A percentile compares a stretch with the other conserved stretches of the same genome.
Conservation (phyloP, 2,888 invertebrate species). For the Coecobrya sp. region DNA sequence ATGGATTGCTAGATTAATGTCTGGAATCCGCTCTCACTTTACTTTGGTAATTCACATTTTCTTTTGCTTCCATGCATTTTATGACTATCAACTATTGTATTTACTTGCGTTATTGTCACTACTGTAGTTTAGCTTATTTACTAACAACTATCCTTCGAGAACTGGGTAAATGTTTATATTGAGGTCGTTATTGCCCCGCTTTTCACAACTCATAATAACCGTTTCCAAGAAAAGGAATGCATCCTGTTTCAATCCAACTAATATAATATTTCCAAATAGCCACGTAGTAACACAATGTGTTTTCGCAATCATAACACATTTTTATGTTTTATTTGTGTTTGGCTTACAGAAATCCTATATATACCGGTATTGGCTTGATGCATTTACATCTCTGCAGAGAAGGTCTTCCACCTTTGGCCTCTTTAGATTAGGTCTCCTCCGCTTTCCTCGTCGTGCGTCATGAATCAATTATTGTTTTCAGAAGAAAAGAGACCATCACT, state of each 20-base stretch:
- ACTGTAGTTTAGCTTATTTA: too few relatives aligned
- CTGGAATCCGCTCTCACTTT: background rate
- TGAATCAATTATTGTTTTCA: slow-evolving; percentile 10
- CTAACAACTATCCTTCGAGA: too few relatives aligned
- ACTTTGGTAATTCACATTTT: too few relatives aligned
- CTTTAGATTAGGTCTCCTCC: background rate
- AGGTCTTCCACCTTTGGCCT: slow-evolving; percentile 42
- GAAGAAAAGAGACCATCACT: background rate
- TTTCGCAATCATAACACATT: background rate
- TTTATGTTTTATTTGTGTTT: background rate
- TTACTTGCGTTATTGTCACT: too few relatives aligned
- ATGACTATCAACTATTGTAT: too few relatives aligned
- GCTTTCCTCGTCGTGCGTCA: slow-evolving; percentile 14
- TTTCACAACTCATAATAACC: background rate
- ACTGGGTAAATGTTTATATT: background rate
- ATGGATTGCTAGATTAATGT: background rate
- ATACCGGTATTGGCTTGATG: background rate
- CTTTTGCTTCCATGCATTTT: too few relatives aligned
- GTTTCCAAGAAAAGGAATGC: background rate
- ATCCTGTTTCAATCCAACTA: background rate
- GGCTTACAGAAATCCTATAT: background rate
- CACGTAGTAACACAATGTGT: background rate
- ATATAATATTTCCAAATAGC: background rate
- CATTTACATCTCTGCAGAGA: background rate
- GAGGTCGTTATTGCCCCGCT: background rate